Conservation (phyloP, 2,113 vertebrate genomes). For the Oreochromis tanganicae region DNA sequence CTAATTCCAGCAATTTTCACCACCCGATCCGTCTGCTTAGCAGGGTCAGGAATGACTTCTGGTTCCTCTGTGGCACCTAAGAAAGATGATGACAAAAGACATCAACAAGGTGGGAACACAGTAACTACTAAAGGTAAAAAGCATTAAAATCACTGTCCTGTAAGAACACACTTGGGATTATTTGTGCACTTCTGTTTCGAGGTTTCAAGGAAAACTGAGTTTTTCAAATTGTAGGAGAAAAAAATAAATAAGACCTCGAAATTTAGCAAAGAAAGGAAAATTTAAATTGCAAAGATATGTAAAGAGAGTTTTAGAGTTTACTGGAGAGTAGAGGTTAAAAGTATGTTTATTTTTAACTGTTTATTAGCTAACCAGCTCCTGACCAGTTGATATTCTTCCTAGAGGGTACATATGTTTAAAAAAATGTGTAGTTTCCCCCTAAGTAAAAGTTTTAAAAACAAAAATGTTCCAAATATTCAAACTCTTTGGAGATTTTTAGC, state of each 20-base stretch:
- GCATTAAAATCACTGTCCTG: background rate
- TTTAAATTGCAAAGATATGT: background rate
- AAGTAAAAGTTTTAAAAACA: background rate
- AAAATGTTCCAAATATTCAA: background rate
- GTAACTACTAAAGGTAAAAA: background rate
- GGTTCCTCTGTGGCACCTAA: constrained; percentile 95
- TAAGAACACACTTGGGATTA: background rate
- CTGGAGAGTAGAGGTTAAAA: background rate
- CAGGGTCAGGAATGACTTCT: constrained; percentile 93
- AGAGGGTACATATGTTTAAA: background rate
- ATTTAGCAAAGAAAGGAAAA: background rate
- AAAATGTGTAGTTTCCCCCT: background rate
- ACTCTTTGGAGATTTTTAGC: background rate
- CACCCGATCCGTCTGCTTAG: constrained; percentile 93
- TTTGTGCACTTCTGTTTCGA: background rate
- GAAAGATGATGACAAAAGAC: constrained; percentile 29
- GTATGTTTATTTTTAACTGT: background rate
- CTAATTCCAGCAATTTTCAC: constrained; percentile 98
- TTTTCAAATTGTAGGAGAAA: background rate
- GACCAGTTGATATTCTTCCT: background rate
- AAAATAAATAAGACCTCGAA: background rate
- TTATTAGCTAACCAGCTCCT: background rate
- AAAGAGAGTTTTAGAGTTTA: background rate
- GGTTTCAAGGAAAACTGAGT: background rate
- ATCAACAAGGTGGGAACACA: background rate